Conservation (phyloP, 2,888 invertebrate genomes). For the Toxonevra muliebris region DNA sequence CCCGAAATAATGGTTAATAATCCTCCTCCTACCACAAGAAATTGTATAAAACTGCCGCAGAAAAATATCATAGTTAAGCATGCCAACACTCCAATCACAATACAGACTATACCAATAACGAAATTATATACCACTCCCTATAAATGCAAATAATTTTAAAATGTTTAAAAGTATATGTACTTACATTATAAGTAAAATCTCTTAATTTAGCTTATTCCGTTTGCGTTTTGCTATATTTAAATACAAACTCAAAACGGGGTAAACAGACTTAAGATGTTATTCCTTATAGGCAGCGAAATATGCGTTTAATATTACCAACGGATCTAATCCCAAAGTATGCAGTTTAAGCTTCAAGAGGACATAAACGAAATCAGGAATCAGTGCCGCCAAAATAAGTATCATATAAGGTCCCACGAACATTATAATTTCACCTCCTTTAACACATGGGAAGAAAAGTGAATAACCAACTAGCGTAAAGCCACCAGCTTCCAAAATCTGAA, state of each 20-base stretch:
- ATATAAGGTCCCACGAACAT: conserved; percentile 7
- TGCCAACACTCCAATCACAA: conserved; percentile 12
- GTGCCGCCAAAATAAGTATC: conserved; percentile 15
- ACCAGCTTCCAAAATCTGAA: conserved; percentile 13
- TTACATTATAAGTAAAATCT: too few species aligned
- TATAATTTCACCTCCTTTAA: conserved; percentile 15
- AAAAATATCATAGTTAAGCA: conserved; percentile 7
- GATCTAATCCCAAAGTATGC: conserved; percentile 37
- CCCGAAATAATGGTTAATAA: conserved; percentile 18
- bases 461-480: conserved; percentile 1
- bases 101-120: conserved; percentile 29
- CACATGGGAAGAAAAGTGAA: conserved; percentile 1
- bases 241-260: too few species aligned
- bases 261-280: too few species aligned
- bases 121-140: conserved; percentile 41
- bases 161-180: not conserved
- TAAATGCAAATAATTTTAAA: not conserved
- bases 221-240: too few species aligned
- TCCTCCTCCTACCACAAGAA: conserved; percentile 31
- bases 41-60: conserved; percentile 22
- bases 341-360: conserved; percentile 3
- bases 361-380: conserved; percentile 23
- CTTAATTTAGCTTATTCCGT: too few species aligned
- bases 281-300: too few species aligned
- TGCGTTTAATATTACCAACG: conserved; percentile 35